A percentile compares a stretch with the other conserved stretches of the same genome.
Conservation (phyloP, 1,140 invertebrate genomes). For the Riptortus pedestris region DNA sequence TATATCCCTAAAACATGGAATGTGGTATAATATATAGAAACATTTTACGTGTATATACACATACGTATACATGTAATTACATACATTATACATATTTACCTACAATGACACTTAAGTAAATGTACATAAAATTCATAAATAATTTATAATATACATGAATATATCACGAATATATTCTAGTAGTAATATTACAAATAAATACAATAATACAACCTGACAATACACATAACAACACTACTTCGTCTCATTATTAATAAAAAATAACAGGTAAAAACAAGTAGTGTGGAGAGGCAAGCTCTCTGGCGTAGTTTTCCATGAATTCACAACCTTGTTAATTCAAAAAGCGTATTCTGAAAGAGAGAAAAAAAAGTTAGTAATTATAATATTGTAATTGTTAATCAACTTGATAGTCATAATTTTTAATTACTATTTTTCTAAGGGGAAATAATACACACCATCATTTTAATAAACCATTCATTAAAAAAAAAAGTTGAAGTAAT, state of each 20-base stretch:
- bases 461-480: too few relatives aligned
- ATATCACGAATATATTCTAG: not conserved
- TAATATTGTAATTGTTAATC: too few relatives aligned
- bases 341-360: too few relatives aligned
- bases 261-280: slow-evolving; percentile 5
- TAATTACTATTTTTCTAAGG: too few relatives aligned
- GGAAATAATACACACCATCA: too few relatives aligned
- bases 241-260: slow-evolving; percentile 1
- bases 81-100: not conserved
- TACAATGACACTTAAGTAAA: too few relatives aligned
- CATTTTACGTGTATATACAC: not conserved
- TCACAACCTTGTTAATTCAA: too few relatives aligned
- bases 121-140: too few relatives aligned
- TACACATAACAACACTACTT: slow-evolving; percentile 1
- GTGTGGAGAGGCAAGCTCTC: not conserved
- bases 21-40: not conserved
- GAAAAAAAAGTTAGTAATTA: too few relatives aligned
- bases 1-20: not conserved
- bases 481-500: too few relatives aligned
- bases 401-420: too few relatives aligned
- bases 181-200: slow-evolving; percentile 5
- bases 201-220: slow-evolving; percentile 5
- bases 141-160: not conserved
- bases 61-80: not conserved
- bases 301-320: not conserved